Conservation (phyloP, 2,113 vertebrate species). For the Erpornis zantholeuca region DNA sequence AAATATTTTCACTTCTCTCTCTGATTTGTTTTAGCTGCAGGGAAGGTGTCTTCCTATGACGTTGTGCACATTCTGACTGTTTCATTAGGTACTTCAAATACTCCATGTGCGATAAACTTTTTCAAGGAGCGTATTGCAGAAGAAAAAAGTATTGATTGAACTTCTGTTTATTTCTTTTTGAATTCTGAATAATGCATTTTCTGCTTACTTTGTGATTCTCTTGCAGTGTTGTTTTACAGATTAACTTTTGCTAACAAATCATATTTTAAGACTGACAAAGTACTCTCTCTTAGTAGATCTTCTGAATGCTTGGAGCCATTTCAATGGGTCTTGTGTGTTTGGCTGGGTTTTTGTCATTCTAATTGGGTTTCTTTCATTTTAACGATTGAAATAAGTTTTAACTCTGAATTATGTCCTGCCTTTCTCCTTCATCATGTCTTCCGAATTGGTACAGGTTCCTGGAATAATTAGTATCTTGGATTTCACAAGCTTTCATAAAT, state of each 20-base stretch:
- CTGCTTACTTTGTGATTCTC: background rate
- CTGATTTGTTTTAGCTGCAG: background rate
- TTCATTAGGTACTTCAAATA: background rate
- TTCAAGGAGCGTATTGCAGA: background rate
- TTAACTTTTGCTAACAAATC: background rate
- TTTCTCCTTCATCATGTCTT: background rate
- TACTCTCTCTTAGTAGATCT: background rate
- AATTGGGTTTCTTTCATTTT: background rate
- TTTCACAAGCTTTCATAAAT: background rate
- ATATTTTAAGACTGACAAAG: background rate
- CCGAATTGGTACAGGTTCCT: background rate
- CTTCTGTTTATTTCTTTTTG: background rate
- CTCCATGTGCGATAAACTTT: background rate
- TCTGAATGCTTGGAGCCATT: background rate
- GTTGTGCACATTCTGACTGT: background rate
- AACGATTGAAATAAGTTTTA: background rate
- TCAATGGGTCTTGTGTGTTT: background rate
- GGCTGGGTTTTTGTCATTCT: background rate
- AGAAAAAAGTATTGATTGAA: background rate
- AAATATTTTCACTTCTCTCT: background rate
- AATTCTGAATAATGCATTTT: background rate
- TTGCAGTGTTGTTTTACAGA: background rate
- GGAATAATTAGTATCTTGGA: background rate
- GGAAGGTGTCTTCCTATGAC: background rate
- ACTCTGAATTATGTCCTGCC: background rate